Base-by-base conservation (phyloP, 2,888 invertebrate species). In the Lutraria lutraria region DNA sequence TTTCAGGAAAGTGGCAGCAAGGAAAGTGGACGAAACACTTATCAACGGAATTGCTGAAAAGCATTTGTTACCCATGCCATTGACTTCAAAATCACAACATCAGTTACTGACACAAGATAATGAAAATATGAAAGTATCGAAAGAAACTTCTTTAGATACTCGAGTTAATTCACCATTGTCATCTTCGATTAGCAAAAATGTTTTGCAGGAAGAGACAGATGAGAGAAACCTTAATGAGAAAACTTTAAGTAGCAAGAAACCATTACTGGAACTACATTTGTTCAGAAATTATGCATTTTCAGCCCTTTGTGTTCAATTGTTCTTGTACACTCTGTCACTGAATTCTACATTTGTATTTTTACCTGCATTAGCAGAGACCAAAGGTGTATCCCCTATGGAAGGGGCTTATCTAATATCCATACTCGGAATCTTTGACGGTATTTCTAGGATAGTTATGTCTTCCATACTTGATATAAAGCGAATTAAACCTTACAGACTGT, bases 301-400 rank as follows among this genome's bases (percentile, higher is more conserved):
- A 19, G 82, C 88, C 16, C 84, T 92, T 31, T 93, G 93, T 80
- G n/a, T 93, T 31, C 88, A 91, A 15, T 89, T 92, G 68, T 81
- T 89, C 16, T 34, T 93, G 31, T 93, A 92, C 63, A 92, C 91
- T 0, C n/a, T 92, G 25, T 90, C 93, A 10, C 91, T 91, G 31
- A 91, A 92, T 53, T 79, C 88, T 0, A 92, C 93, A 0, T 94
- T 94, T 85, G 92, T 94, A 3, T 95, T 95, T 81, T 88, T 94
- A 21, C 94, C 95, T 15, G 90, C 95, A 21, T 87, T 94, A 79
- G 93, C 93, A 0, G 89, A 90, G 80, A 92, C 92, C 6, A 88
- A 88, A 10, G 94, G 94, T 0, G 52, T 92, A 16, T 85, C 92
- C 16, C 88, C 90, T 29, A 82, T 92, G 13, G 90, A 94, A 8